A percentile compares a stretch with the other conserved stretches of the same genome.
phyloP scores from a whole-genome alignment of 2,113 vertebrate genomes.

The Nansenia antarctica region DNA sequence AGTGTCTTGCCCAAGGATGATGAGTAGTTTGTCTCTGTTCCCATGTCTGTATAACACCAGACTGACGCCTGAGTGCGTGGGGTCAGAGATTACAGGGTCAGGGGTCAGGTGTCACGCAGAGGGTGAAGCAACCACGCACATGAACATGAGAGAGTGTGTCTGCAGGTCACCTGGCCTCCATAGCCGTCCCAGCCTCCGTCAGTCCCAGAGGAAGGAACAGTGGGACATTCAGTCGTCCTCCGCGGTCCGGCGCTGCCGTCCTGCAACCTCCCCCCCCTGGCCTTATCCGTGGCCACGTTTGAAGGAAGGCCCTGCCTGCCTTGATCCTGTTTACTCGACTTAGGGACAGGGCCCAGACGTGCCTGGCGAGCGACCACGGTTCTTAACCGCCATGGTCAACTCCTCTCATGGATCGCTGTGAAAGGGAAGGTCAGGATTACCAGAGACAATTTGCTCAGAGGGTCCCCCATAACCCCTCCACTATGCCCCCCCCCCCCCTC shows the following conservation, averaged over 20 bases:
- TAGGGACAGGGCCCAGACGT: slow-evolving; percentile 35
- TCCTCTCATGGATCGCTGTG: slow-evolving; percentile 16
- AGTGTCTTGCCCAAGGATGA: no score
- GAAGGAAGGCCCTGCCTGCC: background rate
- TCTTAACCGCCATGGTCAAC: slow-evolving; percentile 64
- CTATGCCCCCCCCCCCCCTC: background rate
- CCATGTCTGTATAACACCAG: no score
- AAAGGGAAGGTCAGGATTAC: slow-evolving; percentile 63
- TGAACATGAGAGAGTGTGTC: background rate
- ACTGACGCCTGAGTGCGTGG: no score
- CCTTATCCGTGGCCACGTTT: background rate
- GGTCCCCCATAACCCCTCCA: slow-evolving; percentile 2
- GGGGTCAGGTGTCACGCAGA: no score
- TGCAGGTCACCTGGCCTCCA: background rate
- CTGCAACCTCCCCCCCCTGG: background rate
- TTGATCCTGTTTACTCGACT: slow-evolving; percentile 7
- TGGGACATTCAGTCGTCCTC: background rate
- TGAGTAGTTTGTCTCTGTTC: no score
- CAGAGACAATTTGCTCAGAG: slow-evolving; percentile 49
- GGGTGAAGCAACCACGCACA: background rate
- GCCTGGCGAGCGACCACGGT: slow-evolving; percentile 31
- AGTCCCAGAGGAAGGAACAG: background rate
- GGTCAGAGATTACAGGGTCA: no score
- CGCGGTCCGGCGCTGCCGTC: background rate
- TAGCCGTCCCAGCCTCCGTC: background rate